A percentile compares a stretch with the other conserved stretches of the same genome.
These are phyloP conservation scores for Drosophila neutralis DNA, from an alignment of 2,888 invertebrate genomes.

Conservation along the genomic window DNA sequence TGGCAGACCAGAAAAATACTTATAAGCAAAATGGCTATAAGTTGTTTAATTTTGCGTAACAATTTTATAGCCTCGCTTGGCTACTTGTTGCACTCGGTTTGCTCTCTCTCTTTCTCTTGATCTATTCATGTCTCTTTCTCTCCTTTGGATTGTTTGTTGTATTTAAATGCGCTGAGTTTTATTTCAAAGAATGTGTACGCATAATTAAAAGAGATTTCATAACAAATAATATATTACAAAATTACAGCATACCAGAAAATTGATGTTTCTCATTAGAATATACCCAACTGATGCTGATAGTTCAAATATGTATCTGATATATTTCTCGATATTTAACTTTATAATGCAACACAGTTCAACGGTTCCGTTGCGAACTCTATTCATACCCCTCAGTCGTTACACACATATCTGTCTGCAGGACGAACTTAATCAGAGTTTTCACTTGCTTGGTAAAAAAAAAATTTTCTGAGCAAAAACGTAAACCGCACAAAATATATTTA, in stretches of 20 bases:
- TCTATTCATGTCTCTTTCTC: neutral
- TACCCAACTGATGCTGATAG: neutral
- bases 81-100: constrained; percentile 67
- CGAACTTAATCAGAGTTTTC: constrained; percentile 55
- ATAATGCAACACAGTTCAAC: constrained; percentile 3
- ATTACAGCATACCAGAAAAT: neutral
- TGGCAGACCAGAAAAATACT: constrained; percentile 32
- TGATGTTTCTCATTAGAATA: neutral
- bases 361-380: constrained; percentile 6
- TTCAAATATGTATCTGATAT: constrained; percentile 1
- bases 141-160: neutral
- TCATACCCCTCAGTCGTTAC: constrained; percentile 4
- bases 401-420: constrained; percentile 8
- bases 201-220: neutral
- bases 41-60: constrained; percentile 71
- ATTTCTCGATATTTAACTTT: constrained; percentile 4
- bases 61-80: constrained; percentile 42
- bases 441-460: constrained; percentile 51
- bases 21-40: constrained; percentile 54
- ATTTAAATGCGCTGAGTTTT: constrained; percentile 3
- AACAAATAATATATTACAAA: neutral
- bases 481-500: constrained; percentile 38
- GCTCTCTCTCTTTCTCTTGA: neutral
- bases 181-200: neutral
- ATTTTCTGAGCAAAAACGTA: constrained; percentile 25